A percentile compares a stretch with the other conserved stretches of the same genome.
Conservation (phyloP, 2,888 invertebrate genomes). For the Drosophila dives region DNA sequence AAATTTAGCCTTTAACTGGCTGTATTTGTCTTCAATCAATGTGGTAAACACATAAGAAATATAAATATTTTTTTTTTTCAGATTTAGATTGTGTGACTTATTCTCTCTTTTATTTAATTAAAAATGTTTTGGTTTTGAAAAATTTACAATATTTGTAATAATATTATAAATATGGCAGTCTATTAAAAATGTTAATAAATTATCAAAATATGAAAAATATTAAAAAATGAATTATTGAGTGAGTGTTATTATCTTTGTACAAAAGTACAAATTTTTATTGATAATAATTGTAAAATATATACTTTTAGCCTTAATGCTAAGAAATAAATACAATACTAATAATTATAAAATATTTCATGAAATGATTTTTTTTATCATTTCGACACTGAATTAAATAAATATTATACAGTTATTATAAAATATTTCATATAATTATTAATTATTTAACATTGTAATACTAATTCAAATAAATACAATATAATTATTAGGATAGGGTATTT, state of each 20-base stretch:
- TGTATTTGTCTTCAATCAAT: neutral
- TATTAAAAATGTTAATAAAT: neutral
- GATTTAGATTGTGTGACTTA: neutral
- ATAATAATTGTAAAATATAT: rapidly evolving
- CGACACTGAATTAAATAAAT: neutral
- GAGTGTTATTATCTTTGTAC: neutral
- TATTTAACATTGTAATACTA: neutral
- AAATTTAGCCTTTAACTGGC: neutral
- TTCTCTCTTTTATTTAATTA: neutral
- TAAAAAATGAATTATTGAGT: neutral
- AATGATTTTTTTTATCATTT: neutral
- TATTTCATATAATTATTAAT: neutral
- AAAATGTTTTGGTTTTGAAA: slow-evolving; percentile 3
- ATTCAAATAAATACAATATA: neutral
- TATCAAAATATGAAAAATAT: slow-evolving; percentile 1
- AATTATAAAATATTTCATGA: neutral
- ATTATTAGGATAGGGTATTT: neutral
- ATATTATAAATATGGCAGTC: slow-evolving; percentile 6
- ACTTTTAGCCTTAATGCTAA: neutral
- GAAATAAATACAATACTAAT: neutral
- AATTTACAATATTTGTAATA: neutral
- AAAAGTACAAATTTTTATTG: neutral
- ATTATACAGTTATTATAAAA: neutral
- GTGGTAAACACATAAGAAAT: neutral
- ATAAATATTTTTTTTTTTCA: neutral